These are phyloP conservation scores for Acropternis orthonyx DNA, from an alignment of 2,797 vertebrate genomes.

Conservation along the genomic window DNA sequence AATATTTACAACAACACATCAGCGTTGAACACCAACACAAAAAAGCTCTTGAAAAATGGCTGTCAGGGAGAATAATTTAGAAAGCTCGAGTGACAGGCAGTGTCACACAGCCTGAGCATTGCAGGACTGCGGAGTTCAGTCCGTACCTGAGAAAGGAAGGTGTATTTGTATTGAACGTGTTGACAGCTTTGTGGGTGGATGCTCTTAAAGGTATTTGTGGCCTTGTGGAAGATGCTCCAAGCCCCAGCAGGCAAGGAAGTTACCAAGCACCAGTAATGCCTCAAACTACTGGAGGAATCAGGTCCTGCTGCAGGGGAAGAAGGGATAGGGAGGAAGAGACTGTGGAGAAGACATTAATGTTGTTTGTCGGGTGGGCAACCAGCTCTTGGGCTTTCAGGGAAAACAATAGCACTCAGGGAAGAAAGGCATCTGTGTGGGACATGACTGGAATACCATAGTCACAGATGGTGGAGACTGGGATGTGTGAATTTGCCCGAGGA, in stretches of 20 bases:
- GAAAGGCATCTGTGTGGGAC: not conserved
- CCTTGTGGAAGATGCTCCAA: not conserved
- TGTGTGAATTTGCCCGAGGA: not conserved
- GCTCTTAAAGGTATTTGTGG: not conserved
- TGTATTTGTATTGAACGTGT: accelerated
- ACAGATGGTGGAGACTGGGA: not conserved
- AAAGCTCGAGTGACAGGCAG: not conserved
- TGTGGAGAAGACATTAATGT: not conserved
- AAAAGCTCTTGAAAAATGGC: not conserved
- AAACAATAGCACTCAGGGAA: not conserved
- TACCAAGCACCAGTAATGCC: not conserved
- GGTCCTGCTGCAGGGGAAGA: not conserved
- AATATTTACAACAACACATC: not conserved
- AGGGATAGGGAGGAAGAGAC: not conserved
- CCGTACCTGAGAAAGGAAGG: not conserved
- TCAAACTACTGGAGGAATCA: not conserved
- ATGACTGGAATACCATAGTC: accelerated
- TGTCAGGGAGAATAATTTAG: not conserved
- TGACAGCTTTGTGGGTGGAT: not conserved
- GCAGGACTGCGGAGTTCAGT: not conserved
- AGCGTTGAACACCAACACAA: not conserved
- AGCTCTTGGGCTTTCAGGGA: not conserved
- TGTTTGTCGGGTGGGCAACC: not conserved
- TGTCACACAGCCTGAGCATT: not conserved
- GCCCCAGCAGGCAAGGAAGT: not conserved